Evolutionary conservation across 2,113 vertebrate species (phyloP).

Genomic region (Lampris megalopsis): DNA sequence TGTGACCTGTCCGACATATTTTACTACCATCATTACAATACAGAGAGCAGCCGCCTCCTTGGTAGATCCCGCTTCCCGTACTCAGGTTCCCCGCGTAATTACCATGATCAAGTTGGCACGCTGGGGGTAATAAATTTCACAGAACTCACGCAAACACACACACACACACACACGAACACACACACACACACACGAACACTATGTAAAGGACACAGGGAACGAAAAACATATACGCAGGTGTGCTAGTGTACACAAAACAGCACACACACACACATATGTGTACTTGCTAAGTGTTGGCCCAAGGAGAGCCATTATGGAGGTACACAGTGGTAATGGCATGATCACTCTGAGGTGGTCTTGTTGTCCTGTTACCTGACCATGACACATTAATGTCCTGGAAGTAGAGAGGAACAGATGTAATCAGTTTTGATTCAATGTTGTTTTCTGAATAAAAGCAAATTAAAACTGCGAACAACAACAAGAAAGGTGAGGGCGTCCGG

Average conservation of each 20-base stretch:
- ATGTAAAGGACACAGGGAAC: too few species aligned
- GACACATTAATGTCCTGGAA: too few species aligned
- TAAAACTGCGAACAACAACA: too few species aligned
- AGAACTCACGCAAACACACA: conserved; percentile 13
- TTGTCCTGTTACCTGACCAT: too few species aligned
- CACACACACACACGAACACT: neutral
- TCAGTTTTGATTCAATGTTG: too few species aligned
- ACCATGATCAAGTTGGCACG: conserved; percentile 71
- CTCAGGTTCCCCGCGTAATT: conserved; percentile 73
- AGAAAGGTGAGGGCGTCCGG: too few species aligned
- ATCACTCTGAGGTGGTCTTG: too few species aligned
- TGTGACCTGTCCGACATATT: conserved; percentile 53
- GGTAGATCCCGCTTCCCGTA: conserved; percentile 62
- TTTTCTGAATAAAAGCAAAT: too few species aligned
- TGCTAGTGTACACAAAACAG: neutral
- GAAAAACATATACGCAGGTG: neutral
- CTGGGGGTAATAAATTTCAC: conserved; percentile 62
- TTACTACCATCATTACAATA: conserved; percentile 67
- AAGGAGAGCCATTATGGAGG: too few species aligned
- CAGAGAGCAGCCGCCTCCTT: conserved; percentile 35
- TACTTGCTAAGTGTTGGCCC: neutral
- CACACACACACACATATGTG: neutral
- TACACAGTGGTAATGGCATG: neutral
- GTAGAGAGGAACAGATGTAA: too few species aligned
- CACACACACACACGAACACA: conserved; percentile 1